Conservation (phyloP, 2,888 invertebrate species). For the Drosophila subsilvestris region DNA sequence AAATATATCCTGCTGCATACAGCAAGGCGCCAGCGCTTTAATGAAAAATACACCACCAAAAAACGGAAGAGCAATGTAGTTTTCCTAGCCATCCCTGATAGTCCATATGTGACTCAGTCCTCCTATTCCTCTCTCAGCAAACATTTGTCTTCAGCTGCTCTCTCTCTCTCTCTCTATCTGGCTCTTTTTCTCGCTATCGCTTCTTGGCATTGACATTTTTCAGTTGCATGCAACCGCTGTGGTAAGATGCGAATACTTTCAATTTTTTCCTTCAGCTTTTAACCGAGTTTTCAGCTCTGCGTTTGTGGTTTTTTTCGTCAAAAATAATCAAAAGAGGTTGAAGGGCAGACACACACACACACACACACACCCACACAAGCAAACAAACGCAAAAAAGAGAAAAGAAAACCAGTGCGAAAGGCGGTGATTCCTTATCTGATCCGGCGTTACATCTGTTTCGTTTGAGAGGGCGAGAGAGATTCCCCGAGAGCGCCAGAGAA, state of each 20-base stretch:
- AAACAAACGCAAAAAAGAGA: not conserved
- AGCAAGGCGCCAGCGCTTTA: not conserved
- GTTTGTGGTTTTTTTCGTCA: slow-evolving; percentile 30
- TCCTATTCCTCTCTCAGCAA: slow-evolving; percentile 3
- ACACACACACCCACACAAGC: slow-evolving; percentile 3
- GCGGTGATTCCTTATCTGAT: slow-evolving; percentile 42
- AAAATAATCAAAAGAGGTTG: slow-evolving; percentile 59
- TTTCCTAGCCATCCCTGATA: not conserved
- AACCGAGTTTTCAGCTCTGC: not conserved
- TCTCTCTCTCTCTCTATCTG: slow-evolving; percentile 16
- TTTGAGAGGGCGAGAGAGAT: slow-evolving; percentile 15
- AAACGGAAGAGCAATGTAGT: slow-evolving; percentile 11
- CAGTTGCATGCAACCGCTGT: slow-evolving; percentile 32
- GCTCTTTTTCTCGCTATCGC: no score
- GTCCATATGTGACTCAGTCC: no score
- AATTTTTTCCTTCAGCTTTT: slow-evolving; percentile 21
- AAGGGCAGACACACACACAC: slow-evolving; percentile 20
- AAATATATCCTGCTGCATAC: no score
- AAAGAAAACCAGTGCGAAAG: slow-evolving; percentile 21
- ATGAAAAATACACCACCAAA: not conserved
- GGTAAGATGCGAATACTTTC: slow-evolving; percentile 49
- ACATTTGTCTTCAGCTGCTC: slow-evolving; percentile 15
- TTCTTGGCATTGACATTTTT: slow-evolving; percentile 51
- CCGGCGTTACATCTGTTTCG: slow-evolving; percentile 60
- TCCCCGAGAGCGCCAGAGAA: not conserved